Evolutionary conservation across 2,113 vertebrate species (phyloP).

Genomic region (Corynorhinus townsendii): DNA sequence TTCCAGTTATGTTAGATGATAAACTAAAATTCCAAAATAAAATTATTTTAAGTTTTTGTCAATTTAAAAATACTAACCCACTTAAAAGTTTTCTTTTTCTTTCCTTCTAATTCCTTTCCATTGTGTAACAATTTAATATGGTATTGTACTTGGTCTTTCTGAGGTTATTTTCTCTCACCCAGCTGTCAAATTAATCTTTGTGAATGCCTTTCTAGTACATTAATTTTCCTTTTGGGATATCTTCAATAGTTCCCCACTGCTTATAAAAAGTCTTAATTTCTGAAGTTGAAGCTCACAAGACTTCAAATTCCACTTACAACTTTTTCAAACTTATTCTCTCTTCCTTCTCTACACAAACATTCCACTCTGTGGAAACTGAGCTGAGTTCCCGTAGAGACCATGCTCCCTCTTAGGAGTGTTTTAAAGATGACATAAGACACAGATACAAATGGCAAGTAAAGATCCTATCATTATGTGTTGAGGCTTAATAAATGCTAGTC

Average conservation of each 20-base stretch:
- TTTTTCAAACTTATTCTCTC: background rate
- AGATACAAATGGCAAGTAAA: background rate
- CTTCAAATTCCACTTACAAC: background rate
- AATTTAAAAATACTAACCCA: conserved; percentile 5
- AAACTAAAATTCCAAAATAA: conserved; percentile 8
- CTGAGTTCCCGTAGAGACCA: background rate
- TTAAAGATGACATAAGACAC: background rate
- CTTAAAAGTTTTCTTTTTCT: background rate
- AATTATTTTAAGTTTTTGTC: background rate
- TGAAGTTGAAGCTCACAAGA: background rate
- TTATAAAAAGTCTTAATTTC: background rate
- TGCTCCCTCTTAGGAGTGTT: background rate
- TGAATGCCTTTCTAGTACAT: background rate
- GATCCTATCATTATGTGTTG: background rate
- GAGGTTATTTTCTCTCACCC: background rate
- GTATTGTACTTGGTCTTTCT: background rate
- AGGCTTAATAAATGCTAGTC: background rate
- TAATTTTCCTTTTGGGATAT: conserved; percentile 25
- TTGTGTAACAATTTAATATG: background rate
- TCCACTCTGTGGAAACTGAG: background rate
- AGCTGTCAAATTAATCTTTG: conserved; percentile 7
- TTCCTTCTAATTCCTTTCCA: background rate
- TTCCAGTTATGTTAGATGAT: background rate
- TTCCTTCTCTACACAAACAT: background rate
- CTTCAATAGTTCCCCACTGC: background rate